Evolutionary conservation across 1,140 invertebrate genomes (phyloP).

Genomic region (Platyura marginata): DNA sequence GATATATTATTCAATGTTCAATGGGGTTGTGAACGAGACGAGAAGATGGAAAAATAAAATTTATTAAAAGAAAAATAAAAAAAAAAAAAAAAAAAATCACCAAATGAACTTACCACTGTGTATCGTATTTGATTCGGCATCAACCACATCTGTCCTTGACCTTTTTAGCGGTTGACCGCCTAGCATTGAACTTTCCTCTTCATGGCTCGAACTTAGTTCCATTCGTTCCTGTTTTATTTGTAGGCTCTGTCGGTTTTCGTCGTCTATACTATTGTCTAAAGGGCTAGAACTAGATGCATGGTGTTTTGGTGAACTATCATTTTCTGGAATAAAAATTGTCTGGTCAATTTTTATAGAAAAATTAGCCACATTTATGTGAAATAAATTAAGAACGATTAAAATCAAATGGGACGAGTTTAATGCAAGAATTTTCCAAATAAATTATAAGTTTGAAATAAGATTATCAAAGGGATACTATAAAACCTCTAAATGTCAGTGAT

Average conservation of each 20-base stretch:
- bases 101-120: slow-evolving; percentile 55
- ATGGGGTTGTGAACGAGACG: too few relatives aligned
- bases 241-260: slow-evolving; percentile 7
- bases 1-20: too few relatives aligned
- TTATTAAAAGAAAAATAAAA: neutral
- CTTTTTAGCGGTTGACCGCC: slow-evolving; percentile 36
- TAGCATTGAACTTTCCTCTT: slow-evolving; percentile 22
- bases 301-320: slow-evolving; percentile 23
- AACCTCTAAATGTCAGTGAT: too few relatives aligned
- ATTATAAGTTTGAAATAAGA: too few relatives aligned
- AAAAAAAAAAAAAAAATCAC: neutral
- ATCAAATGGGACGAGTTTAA: too few relatives aligned
- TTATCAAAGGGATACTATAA: too few relatives aligned
- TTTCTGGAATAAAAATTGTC: slow-evolving; percentile 14
- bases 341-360: too few relatives aligned
- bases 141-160: slow-evolving; percentile 57
- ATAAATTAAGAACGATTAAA: too few relatives aligned
- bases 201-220: slow-evolving; percentile 36
- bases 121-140: slow-evolving; percentile 74
- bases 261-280: slow-evolving; percentile 2
- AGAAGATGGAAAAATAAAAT: too few relatives aligned
- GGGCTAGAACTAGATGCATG: slow-evolving; percentile 3
- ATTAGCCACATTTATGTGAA: too few relatives aligned
- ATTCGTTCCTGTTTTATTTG: slow-evolving; percentile 50
- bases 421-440: too few relatives aligned